phyloP scores from a whole-genome alignment of 2,113 vertebrate genomes.

The Anolis sagrei region DNA sequence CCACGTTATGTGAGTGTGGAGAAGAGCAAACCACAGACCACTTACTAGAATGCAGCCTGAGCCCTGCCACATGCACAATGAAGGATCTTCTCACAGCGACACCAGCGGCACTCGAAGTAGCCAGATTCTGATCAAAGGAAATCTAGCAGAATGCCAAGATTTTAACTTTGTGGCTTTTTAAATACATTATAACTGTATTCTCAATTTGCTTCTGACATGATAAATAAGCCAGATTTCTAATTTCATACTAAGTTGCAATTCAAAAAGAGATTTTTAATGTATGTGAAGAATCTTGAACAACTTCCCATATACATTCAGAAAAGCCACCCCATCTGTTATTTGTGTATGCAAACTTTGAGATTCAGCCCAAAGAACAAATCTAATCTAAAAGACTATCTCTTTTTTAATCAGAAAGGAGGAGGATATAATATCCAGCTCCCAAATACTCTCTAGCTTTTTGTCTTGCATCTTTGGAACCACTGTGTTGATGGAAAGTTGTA shows the following conservation, averaged over 20 bases:
- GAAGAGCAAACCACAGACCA: too few species aligned
- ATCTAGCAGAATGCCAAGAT: too few species aligned
- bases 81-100: too few species aligned
- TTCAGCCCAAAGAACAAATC: not conserved
- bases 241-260: not conserved
- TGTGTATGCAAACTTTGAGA: not conserved
- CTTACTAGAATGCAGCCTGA: too few species aligned
- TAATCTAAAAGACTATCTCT: not conserved
- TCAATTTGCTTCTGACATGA: too few species aligned
- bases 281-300: not conserved
- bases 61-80: too few species aligned
- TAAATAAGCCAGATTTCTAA: too few species aligned
- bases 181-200: too few species aligned
- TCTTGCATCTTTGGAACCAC: slow-evolving; percentile 13
- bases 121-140: too few species aligned
- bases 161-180: too few species aligned
- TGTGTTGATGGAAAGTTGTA: slow-evolving; percentile 38
- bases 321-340: not conserved
- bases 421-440: not conserved
- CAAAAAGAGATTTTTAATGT: not conserved
- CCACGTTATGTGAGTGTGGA: too few species aligned
- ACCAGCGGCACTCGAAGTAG: too few species aligned
- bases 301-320: not conserved
- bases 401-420: not conserved
- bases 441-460: not conserved